These are phyloP conservation scores for Agrotis segetum DNA, from an alignment of 2,888 invertebrate species.

Conservation along the genomic window DNA sequence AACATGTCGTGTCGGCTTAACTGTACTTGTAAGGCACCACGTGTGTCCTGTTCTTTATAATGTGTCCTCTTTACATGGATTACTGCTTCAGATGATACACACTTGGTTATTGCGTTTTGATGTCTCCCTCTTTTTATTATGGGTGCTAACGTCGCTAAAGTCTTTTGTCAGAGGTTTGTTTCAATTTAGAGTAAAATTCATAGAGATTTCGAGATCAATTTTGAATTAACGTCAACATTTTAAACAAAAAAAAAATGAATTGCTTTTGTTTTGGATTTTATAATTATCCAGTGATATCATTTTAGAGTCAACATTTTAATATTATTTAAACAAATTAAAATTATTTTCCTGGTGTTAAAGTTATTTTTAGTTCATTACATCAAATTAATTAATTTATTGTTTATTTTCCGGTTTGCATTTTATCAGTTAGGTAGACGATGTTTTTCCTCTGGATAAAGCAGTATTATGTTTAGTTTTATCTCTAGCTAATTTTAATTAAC, in stretches of 20 bases:
- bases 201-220: neutral
- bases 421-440: slow-evolving; percentile 15
- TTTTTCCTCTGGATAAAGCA: slow-evolving; percentile 17
- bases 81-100: slow-evolving; percentile 44
- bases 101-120: slow-evolving; percentile 29
- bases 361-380: slow-evolving; percentile 8
- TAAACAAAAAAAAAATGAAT: neutral
- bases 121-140: slow-evolving; percentile 12
- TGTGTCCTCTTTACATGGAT: slow-evolving; percentile 52
- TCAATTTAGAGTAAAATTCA: neutral
- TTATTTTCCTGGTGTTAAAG: slow-evolving; percentile 32
- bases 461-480: neutral
- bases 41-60: slow-evolving; percentile 64
- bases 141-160: neutral
- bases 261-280: neutral
- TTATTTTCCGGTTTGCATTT: slow-evolving; percentile 22
- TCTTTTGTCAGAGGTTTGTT: neutral
- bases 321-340: slow-evolving; percentile 8
- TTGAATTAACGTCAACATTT: neutral
- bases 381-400: neutral
- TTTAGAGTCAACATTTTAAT: neutral
- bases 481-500: neutral
- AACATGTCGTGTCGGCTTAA: slow-evolving; percentile 59
- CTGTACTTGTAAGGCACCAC: slow-evolving; percentile 60
- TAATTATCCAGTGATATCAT: neutral